Percentiles rank a stretch among this genome's conserved stretches.
Evolutionary conservation across 1,140 invertebrate species (phyloP).

Genomic region (Eufriesea mexicana): DNA sequence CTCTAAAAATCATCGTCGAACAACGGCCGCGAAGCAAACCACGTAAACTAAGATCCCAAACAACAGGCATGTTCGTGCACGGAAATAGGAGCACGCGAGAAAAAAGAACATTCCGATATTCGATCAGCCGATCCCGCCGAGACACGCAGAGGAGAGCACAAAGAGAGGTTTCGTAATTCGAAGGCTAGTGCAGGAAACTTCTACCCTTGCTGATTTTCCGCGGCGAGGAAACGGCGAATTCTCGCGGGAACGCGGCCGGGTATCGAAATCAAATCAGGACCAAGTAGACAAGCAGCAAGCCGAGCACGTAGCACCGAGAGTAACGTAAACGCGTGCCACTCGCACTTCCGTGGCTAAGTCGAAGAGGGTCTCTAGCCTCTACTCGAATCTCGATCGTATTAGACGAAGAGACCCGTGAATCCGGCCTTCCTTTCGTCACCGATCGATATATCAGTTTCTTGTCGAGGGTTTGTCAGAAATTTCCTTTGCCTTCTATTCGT

Average conservation of each 20-base stretch:
- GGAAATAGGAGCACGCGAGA: not conserved
- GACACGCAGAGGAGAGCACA: not conserved
- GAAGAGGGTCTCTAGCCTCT: not conserved
- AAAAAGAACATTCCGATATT: conserved; percentile 17
- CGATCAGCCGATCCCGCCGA: conserved; percentile 21
- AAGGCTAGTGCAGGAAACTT: not conserved
- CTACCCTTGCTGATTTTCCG: not conserved
- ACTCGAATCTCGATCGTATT: conserved; percentile 13
- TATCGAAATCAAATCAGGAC: conserved; percentile 50
- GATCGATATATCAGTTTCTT: not conserved
- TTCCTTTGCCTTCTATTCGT: not conserved
- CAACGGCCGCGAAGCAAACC: not conserved
- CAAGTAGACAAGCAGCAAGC: conserved; percentile 39
- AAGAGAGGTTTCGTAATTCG: conserved; percentile 27
- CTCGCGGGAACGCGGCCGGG: conserved; percentile 4
- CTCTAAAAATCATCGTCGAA: not conserved
- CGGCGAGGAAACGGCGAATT: conserved; percentile 6
- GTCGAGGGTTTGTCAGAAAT: not conserved
- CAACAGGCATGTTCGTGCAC: not conserved
- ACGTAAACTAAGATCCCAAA: conserved; percentile 12
- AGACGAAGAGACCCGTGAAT: not conserved
- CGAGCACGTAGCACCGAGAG: conserved; percentile 14
- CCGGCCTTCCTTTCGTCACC: not conserved
- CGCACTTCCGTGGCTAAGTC: conserved; percentile 4
- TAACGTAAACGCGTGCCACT: conserved; percentile 27